Conservation (phyloP, 1,140 invertebrate genomes). For the Idris sp. region DNA sequence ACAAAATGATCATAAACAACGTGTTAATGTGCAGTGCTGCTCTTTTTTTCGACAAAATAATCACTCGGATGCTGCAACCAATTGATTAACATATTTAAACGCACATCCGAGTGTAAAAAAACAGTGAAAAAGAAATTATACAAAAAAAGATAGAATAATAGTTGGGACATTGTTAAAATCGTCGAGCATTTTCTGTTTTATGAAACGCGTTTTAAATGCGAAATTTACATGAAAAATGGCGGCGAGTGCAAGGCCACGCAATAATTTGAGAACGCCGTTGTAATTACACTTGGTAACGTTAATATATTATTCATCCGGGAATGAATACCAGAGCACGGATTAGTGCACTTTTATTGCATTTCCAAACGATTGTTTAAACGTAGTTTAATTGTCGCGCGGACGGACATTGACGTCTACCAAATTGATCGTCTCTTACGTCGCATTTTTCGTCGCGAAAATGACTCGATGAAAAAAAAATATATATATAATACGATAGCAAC, state of each 20-base stretch:
- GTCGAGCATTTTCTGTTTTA: conserved; percentile 28
- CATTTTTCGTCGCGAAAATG: not conserved
- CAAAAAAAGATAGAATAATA: too few species aligned
- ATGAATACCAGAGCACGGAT: conserved; percentile 23
- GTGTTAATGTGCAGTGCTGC: conserved; percentile 11
- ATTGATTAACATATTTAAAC: conserved; percentile 21
- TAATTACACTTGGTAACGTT: conserved; percentile 33
- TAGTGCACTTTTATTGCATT: conserved; percentile 43
- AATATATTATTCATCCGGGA: conserved; percentile 49
- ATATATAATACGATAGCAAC: too few species aligned
- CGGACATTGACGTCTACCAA: conserved; percentile 7
- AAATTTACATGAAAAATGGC: conserved; percentile 36
- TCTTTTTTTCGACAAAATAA: conserved; percentile 1
- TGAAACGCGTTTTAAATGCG: conserved; percentile 49
- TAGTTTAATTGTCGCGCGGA: conserved; percentile 24
- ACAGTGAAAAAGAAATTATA: too few species aligned
- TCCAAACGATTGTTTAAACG: conserved; percentile 28
- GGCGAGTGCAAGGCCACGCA: conserved; percentile 8
- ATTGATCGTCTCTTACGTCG: conserved; percentile 20
- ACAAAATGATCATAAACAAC: conserved; percentile 16
- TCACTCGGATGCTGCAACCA: conserved; percentile 8
- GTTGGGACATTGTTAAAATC: conserved; percentile 25
- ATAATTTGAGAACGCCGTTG: conserved; percentile 36
- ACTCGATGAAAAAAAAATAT: too few species aligned
- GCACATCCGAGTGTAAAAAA: too few species aligned